Evolutionary conservation across 2,888 invertebrate genomes (phyloP).

Genomic region (Helicoverpa assulta): DNA sequence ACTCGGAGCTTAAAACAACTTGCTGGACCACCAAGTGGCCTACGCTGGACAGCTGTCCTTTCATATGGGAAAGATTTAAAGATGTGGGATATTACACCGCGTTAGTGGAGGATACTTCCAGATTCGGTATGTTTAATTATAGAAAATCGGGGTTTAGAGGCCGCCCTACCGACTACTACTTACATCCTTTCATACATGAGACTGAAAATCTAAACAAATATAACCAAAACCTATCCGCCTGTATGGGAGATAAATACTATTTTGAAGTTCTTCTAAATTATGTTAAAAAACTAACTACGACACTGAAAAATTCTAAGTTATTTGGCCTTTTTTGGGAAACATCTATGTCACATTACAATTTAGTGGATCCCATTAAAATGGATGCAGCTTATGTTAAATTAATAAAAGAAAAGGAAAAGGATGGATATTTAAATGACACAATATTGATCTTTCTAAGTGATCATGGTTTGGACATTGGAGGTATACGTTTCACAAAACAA

Average conservation of each 20-base stretch:
- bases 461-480: conserved; percentile 95
- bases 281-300: conserved; percentile 90
- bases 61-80: conserved; percentile 95
- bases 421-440: conserved; percentile 91
- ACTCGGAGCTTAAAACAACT: conserved; percentile 88
- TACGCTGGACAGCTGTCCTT: conserved; percentile 93
- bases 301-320: conserved; percentile 89
- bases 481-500: conserved; percentile 93
- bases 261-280: conserved; percentile 93
- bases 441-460: conserved; percentile 94
- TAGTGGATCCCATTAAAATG: conserved; percentile 93
- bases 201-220: conserved; percentile 65
- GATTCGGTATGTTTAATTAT: conserved; percentile 52
- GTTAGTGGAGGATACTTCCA: conserved; percentile 94
- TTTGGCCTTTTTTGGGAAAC: conserved; percentile 95
- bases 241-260: conserved; percentile 82
- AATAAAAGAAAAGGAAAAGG: conserved; percentile 84
- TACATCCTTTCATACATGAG: conserved; percentile 92
- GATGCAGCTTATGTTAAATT: conserved; percentile 91
- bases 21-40: conserved; percentile 90
- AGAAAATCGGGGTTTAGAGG: conserved; percentile 84
- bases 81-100: conserved; percentile 92
- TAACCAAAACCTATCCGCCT: background rate
- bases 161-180: conserved; percentile 95
- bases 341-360: conserved; percentile 94